A percentile compares a stretch with the other conserved stretches of the same genome.
Evolutionary conservation across 1,140 invertebrate species (phyloP).

Genomic region (Alviniconcha marisindica): DNA sequence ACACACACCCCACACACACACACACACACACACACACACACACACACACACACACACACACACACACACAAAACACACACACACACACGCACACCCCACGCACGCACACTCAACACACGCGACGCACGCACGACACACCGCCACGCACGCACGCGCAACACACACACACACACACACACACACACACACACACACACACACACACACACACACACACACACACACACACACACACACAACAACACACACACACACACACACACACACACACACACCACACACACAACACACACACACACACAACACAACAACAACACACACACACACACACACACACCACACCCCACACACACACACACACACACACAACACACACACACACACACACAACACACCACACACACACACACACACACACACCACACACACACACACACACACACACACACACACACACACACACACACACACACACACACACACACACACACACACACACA

Average conservation of each 20-base stretch:
- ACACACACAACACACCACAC: neutral
- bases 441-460: too few species aligned
- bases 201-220: neutral
- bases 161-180: neutral
- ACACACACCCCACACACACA: slow-evolving; percentile 21
- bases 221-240: slow-evolving; percentile 5
- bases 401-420: neutral
- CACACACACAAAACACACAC: neutral
- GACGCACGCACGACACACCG: too few species aligned
- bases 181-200: neutral
- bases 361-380: slow-evolving; percentile 19
- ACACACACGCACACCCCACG: slow-evolving; percentile 7
- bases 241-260: slow-evolving; percentile 1
- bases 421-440: neutral
- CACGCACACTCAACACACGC: neutral
- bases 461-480: too few species aligned
- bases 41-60: neutral
- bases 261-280: neutral
- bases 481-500: too few species aligned
- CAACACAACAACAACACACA: too few species aligned
- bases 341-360: neutral
- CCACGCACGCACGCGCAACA: neutral
- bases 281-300: neutral
- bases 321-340: neutral
- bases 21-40: neutral